These are phyloP conservation scores for Garrulus glandarius DNA, from an alignment of 2,797 vertebrate genomes.

Conservation along the genomic window DNA sequence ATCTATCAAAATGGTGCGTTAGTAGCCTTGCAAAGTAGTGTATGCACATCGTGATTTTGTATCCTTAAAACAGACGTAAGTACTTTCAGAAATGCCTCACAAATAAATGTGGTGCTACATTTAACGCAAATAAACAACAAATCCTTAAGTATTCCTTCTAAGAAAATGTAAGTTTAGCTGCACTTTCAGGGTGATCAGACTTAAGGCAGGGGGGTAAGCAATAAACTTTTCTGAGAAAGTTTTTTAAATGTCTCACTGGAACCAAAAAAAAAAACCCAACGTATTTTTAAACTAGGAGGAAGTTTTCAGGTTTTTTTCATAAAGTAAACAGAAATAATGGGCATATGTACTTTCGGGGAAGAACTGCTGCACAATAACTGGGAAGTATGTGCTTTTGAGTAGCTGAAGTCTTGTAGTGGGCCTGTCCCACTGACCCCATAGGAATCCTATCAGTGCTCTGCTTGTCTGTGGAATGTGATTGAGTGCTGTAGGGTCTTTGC, in stretches of 20 bases:
- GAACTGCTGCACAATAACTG: background rate
- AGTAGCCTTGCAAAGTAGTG: background rate
- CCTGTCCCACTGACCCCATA: background rate
- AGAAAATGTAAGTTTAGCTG: background rate
- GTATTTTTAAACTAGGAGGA: background rate
- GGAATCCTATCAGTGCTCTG: background rate
- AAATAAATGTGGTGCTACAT: background rate
- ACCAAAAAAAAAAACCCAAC: fast-evolving
- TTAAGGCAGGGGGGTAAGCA: background rate
- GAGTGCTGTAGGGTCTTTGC: background rate
- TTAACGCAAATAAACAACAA: background rate
- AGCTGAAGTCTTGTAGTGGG: background rate
- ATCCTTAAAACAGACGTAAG: background rate
- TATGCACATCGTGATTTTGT: background rate
- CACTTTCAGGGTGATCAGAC: background rate
- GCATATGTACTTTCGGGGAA: background rate
- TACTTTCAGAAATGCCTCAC: background rate
- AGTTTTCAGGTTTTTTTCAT: background rate
- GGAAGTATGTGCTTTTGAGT: background rate
- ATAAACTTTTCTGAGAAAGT: background rate
- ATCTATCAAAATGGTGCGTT: background rate
- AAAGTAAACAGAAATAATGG: background rate
- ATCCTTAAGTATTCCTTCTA: background rate
- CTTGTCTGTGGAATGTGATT: background rate
- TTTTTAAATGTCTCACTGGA: background rate